Base-by-base conservation (phyloP, 2,888 invertebrate species). In the Leucophora obtusa region DNA sequence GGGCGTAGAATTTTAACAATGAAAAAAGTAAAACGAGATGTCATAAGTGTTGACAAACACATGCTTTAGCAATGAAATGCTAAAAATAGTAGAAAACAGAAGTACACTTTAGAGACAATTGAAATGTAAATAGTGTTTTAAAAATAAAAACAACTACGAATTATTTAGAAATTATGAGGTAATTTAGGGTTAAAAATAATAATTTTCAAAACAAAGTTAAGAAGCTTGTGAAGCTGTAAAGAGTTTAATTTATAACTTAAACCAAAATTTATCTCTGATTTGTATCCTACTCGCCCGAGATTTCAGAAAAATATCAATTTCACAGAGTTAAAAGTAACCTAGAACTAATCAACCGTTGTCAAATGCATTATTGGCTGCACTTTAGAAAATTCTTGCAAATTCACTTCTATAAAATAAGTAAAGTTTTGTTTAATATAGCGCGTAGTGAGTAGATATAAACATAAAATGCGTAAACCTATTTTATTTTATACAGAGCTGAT, bases 11-110 rank as follows among this genome's bases (percentile, higher is more conserved):
- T 60, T 54, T 54, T 6, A n/a, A 10, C 33, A 15, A 54, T 0
- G 3, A 18, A 54, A 53, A 68, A 28, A 28, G 3, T 1, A 6
- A 28, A 9, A 35, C 33, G 54, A 28, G 14, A 35, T 8, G 8
- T 47, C 3, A 24, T 68, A 68, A 68, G 56, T 68, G 65, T 54
- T 66, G 65, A 54, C 43, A 47, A 47, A 47, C 53, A 66, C 65
- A 66, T 66, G 65, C 51, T 51, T 38, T 38, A 38, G 38, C 38
- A 47, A n/a, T n/a, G 43, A 47, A 47, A n/a, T 47, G 43, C 5
- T n/a, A 6, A 47, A 47, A n/a, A 47, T 47, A 47, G 43, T 6
- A n/a, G 15, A 47, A 47, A 47, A 47, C 6, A 38, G 11, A 10
- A 38, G 38, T 38, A 38, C 38, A 38, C 38, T 38, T 38, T 1